A percentile compares a stretch with the other conserved stretches of the same genome.
These are phyloP conservation scores for Gallinago paraguaiae DNA, from an alignment of 2,113 vertebrate species.

Conservation along the genomic window DNA sequence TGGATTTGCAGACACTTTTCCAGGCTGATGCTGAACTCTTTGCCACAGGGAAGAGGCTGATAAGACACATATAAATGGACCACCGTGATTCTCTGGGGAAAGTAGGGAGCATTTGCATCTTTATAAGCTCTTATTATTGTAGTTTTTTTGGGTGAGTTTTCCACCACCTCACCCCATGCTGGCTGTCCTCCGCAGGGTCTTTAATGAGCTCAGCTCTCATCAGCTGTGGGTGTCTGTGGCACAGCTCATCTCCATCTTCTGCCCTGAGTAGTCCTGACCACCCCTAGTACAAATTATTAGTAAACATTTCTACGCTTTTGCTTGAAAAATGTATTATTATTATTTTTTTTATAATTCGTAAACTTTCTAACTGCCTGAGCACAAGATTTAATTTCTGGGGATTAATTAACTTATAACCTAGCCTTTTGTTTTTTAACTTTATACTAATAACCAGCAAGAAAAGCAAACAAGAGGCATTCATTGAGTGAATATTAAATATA, in stretches of 20 bases:
- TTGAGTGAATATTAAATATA: too few species aligned
- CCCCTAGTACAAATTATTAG: not conserved
- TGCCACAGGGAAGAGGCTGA: not conserved
- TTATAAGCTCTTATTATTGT: not conserved
- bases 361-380: too few species aligned
- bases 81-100: fast-evolving
- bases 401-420: too few species aligned
- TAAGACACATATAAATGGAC: not conserved
- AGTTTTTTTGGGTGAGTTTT: not conserved
- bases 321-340: not conserved
- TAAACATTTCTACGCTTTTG: not conserved
- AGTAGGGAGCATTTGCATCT: not conserved
- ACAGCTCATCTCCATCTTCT: not conserved
- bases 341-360: not conserved
- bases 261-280: not conserved
- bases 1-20: not conserved
- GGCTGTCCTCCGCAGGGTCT: not conserved
- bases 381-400: too few species aligned
- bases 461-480: too few species aligned
- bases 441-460: too few species aligned
- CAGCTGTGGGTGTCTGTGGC: not conserved
- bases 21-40: not conserved
- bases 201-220: not conserved
- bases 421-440: too few species aligned
- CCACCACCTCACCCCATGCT: not conserved